Base-by-base conservation (phyloP, 92 coral and sea anemone genomes). In the Pocillopora grandis region DNA sequence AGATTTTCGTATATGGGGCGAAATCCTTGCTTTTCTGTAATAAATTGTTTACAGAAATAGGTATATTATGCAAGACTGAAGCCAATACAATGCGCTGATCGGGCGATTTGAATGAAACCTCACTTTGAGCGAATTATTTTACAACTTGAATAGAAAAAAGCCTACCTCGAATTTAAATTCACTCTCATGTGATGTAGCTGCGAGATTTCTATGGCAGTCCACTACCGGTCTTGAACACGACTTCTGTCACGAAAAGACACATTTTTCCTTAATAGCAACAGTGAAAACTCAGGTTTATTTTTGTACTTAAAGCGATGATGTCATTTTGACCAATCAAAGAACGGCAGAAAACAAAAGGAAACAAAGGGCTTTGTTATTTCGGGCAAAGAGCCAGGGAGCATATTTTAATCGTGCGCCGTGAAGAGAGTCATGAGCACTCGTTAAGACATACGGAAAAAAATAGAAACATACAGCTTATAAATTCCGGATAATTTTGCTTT, bases 161-260 rank as follows among this genome's bases (percentile, higher is more conserved):
- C 4, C 4, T 71, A 81, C 77, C 85, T 71, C 61, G 60, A 36
- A 71, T 16, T 42, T 61, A 61, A 17, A 1, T 3, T n/a, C 33
- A 19, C 37, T 78, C 12, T 0, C 12, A 65, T 2, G 14, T 27
- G 31, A 35, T 21, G 59, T 1, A 6, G 19, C 18, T 37, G 17
- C n/a, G 58, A 13, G 37, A 10, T 70, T 23, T 59, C 16, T 14
- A 59, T 6, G 0, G 15, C n/a, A 58, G 42, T 21, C 12, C 17
- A 12, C 7, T 0, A 35, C 73, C 19, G 18, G 48, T 37, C 10
- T 19, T 36, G 76, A 23, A 36, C 77, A 36, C 12, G 49, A 33
- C 35, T 12, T 58, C 2, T 71, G 85, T 81, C 85, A 71, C 85
- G 85, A 71, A 81, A 81, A 37, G 14, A 0, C 33, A 12, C 5